Evolutionary conservation across 2,888 invertebrate species (phyloP).

Genomic region (Oligia strigilis): DNA sequence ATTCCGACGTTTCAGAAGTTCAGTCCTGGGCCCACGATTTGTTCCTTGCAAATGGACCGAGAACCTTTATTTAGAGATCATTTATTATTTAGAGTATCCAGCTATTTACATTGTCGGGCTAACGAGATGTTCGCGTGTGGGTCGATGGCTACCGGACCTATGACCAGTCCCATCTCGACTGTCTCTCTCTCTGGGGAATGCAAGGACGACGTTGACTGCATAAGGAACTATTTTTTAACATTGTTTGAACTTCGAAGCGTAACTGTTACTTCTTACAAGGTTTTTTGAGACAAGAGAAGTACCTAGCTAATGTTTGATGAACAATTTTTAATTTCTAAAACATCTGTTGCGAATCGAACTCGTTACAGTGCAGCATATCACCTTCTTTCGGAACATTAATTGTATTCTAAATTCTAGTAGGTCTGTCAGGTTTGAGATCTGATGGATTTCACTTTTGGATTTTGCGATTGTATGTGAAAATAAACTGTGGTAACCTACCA

Average conservation of each 20-base stretch:
- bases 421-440: too few species aligned
- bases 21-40: slow-evolving; percentile 10
- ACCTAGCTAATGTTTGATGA: background rate
- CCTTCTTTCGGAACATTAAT: too few species aligned
- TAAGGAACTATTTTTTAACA: slow-evolving; percentile 7
- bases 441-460: too few species aligned
- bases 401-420: too few species aligned
- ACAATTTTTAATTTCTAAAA: background rate
- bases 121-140: slow-evolving; percentile 79
- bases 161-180: slow-evolving; percentile 65
- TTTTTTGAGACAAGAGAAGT: background rate
- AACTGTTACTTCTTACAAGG: background rate
- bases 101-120: slow-evolving; percentile 70
- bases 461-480: too few species aligned
- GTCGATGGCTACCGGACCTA: slow-evolving; percentile 58
- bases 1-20: slow-evolving; percentile 12
- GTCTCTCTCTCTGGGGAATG: slow-evolving; percentile 59
- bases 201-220: slow-evolving; percentile 9
- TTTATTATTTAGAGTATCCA: slow-evolving; percentile 71
- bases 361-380: too few species aligned
- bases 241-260: background rate
- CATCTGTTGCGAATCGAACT: too few species aligned
- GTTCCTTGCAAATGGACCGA: slow-evolving; percentile 52
- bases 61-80: slow-evolving; percentile 55
- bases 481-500: too few species aligned